Conservation (phyloP, 2,797 vertebrate genomes). For the Adelosebastes latens region DNA sequence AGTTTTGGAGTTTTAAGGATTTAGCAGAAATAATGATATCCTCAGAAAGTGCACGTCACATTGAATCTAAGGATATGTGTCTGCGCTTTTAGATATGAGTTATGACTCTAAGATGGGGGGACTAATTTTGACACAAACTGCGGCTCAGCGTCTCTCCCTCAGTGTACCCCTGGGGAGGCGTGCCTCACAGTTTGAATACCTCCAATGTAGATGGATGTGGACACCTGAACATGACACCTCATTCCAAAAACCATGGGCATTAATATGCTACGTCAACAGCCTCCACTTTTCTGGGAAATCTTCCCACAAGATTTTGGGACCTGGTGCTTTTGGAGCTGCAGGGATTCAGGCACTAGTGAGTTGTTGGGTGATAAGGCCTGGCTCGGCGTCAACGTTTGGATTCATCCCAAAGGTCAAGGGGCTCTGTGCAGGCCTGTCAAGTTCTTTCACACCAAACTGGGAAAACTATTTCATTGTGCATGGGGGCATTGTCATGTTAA, state of each 20-base stretch:
- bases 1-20: background rate
- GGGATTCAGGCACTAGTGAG: background rate
- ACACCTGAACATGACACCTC: background rate
- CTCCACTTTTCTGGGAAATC: background rate
- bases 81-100: background rate
- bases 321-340: background rate
- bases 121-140: constrained; percentile 3
- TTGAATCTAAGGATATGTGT: background rate
- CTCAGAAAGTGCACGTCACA: background rate
- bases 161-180: background rate
- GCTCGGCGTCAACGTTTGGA: background rate
- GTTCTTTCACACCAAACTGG: background rate
- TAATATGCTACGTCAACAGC: background rate
- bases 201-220: constrained; percentile 4
- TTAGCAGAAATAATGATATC: background rate
- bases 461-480: background rate
- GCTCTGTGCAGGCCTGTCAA: background rate
- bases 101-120: background rate
- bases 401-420: background rate
- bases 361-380: constrained; percentile 1
- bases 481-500: background rate
- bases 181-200: background rate
- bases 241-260: background rate
- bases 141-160: background rate
- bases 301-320: background rate